Percentiles rank a stretch among this genome's conserved stretches.
These are phyloP conservation scores for Portunus trituberculatus DNA, from an alignment of 1,140 invertebrate genomes.

Conservation along the genomic window DNA sequence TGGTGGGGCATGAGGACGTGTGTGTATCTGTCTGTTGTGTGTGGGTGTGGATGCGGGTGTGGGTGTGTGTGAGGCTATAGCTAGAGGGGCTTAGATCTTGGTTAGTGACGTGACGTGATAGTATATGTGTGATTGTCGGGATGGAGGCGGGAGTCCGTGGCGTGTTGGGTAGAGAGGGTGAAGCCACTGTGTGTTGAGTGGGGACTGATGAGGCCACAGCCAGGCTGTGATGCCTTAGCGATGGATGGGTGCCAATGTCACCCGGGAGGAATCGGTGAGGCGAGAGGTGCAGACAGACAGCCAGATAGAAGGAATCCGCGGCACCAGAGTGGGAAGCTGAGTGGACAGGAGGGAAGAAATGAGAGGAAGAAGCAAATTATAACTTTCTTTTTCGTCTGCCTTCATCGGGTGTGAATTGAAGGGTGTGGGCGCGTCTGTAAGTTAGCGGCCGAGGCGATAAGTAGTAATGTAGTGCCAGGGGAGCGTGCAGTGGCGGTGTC, in stretches of 20 bases:
- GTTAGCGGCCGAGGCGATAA: constrained; percentile 4
- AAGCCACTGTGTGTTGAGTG: neutral
- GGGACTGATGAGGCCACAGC: neutral
- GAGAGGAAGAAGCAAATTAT: no score
- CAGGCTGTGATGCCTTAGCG: neutral
- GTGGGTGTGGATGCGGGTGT: neutral
- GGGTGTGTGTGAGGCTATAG: no score
- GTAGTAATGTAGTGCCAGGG: constrained; percentile 36
- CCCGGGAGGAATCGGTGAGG: neutral
- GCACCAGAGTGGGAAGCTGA: no score
- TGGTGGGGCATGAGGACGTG: neutral
- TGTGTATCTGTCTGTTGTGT: no score
- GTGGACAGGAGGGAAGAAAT: no score
- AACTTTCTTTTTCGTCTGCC: no score
- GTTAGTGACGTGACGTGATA: neutral
- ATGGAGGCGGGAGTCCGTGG: neutral
- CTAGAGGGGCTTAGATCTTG: neutral
- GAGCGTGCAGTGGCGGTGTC: neutral
- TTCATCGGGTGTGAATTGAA: neutral
- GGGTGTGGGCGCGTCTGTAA: neutral
- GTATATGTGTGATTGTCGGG: neutral
- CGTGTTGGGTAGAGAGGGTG: neutral
- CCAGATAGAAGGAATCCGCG: neutral
- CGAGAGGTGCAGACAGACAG: no score
- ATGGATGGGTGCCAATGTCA: constrained; percentile 20